Evolutionary conservation across 1,140 invertebrate genomes (phyloP).

Genomic region (Ceratina australensis): DNA sequence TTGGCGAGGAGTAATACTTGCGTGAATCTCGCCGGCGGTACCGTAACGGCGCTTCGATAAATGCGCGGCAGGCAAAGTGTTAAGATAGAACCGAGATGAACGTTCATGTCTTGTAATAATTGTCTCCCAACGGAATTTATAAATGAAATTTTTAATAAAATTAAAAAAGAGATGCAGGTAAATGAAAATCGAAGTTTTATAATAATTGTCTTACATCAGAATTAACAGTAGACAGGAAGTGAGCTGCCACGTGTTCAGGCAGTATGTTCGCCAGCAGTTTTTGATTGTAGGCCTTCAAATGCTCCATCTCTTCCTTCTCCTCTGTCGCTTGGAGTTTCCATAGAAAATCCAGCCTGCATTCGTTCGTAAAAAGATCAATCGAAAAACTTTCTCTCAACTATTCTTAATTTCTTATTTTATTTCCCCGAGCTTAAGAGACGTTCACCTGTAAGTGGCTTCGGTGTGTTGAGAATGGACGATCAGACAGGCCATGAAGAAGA

Average conservation of each 20-base stretch:
- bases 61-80: too few relatives aligned
- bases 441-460: conserved; percentile 87
- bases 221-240: conserved; percentile 92
- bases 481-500: conserved; percentile 75
- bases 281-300: conserved; percentile 94
- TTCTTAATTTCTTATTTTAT: too few relatives aligned
- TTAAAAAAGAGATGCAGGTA: not conserved
- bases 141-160: too few relatives aligned
- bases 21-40: too few relatives aligned
- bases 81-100: too few relatives aligned
- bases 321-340: conserved; percentile 96
- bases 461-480: conserved; percentile 91
- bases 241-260: conserved; percentile 95
- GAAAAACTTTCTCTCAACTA: not conserved
- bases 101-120: too few relatives aligned
- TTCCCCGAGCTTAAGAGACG: not conserved
- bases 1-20: too few relatives aligned
- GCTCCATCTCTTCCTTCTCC: conserved; percentile 97
- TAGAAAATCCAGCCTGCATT: conserved; percentile 88
- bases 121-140: too few relatives aligned
- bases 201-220: conserved; percentile 84
- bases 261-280: conserved; percentile 97
- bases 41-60: too few relatives aligned
- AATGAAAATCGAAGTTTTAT: not conserved
- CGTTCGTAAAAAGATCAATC: not conserved